Conservation (phyloP, 1,140 invertebrate species). For the Papilio polytes region DNA sequence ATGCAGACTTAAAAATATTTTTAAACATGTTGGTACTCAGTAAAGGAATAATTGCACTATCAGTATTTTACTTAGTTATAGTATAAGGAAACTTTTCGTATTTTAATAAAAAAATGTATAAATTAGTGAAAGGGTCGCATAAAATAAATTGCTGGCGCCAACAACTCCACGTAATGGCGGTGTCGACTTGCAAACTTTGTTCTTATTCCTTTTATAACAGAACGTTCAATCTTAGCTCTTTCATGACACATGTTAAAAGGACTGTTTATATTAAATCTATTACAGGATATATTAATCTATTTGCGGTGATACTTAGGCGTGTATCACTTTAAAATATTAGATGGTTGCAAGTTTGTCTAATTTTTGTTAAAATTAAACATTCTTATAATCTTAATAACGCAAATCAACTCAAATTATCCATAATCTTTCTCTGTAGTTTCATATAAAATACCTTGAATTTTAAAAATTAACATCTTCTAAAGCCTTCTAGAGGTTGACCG, state of each 20-base stretch:
- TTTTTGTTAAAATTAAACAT: too few relatives aligned
- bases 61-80: neutral
- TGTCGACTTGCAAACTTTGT: slow-evolving; percentile 31
- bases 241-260: slow-evolving; percentile 21
- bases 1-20: neutral
- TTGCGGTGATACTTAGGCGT: neutral
- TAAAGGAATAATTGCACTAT: neutral
- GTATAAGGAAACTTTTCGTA: neutral
- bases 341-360: too few relatives aligned
- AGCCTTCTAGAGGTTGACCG: too few relatives aligned
- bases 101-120: slow-evolving; percentile 47
- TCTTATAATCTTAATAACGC: too few relatives aligned
- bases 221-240: slow-evolving; percentile 18
- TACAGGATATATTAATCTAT: neutral
- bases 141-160: slow-evolving; percentile 39
- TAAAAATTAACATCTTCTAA: too few relatives aligned
- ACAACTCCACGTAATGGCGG: slow-evolving; percentile 32
- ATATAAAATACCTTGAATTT: too few relatives aligned
- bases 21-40: neutral
- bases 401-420: too few relatives aligned
- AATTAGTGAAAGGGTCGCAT: slow-evolving; percentile 13
- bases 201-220: slow-evolving; percentile 25
- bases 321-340: too few relatives aligned
- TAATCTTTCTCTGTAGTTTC: too few relatives aligned
- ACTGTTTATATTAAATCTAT: neutral